Base-by-base conservation (phyloP, 2,888 invertebrate genomes). In the Rhingia rostrata region DNA sequence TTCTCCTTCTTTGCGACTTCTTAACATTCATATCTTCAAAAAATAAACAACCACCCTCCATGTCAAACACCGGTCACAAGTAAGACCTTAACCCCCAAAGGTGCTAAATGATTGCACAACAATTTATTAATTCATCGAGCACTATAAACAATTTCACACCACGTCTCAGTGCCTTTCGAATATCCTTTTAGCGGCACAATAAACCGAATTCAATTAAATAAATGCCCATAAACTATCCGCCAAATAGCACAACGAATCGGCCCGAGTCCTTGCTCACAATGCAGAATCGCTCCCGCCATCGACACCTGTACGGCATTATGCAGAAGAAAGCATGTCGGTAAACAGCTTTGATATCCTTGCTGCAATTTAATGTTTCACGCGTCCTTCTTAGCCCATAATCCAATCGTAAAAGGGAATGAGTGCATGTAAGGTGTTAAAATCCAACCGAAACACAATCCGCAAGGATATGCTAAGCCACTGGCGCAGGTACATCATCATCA, bases 341-440 rank as follows among this genome's bases (percentile, higher is more conserved):
- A 53, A 6, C 47, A n/a, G 4, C 80, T 84, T 84, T 84, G 74
- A 84, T 56, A 74, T 84, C 84, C 80, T 80, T 70, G 12, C 37
- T 54, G 63, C 60, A 84, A 80, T 80, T 84, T 64, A 69, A 84
- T 80, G 66, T 80, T 84, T 83, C 83, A 83, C 83, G 83, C 73
- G 84, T 70, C 79, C 80, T 84, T 84, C 84, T 47, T 45, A 67
- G 33, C 35, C 51, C 39, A 30, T 83, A 83, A 83, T 83, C 83
- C 66, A 64, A 81, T 69, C 54, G 37, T 35, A 49, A 54, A 37
- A 64, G 41, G 14, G 58, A 69, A 43, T 79, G 64, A 53, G 45
- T 64, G 58, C 56, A 69, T 60, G 64, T 74, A 47, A 84, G 84
- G 84, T 84, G 84, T 80, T 79, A 84, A 84, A 83, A 84, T 84